Evolutionary conservation across 2,888 invertebrate genomes (phyloP).

Genomic region (Arenicola marina): DNA sequence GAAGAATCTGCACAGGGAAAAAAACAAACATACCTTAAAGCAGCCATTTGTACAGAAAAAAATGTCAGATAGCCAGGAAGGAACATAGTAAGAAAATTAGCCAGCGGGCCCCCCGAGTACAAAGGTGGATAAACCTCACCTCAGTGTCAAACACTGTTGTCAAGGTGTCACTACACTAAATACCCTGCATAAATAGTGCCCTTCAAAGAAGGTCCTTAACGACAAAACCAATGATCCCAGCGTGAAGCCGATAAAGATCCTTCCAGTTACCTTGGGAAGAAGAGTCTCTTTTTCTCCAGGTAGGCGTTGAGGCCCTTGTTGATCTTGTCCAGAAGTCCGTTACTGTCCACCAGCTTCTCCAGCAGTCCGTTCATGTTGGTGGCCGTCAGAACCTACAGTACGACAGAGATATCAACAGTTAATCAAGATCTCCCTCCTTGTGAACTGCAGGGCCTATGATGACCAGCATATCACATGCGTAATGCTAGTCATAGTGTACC

Average conservation of each 20-base stretch:
- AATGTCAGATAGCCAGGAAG: too few species aligned
- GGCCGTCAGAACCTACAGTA: conserved; percentile 57
- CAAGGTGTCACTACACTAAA: too few species aligned
- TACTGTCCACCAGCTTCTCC: conserved; percentile 58
- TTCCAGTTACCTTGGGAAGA: conserved; percentile 55
- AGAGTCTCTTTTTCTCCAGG: conserved; percentile 62
- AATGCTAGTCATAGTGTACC: too few species aligned
- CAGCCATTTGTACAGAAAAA: not conserved
- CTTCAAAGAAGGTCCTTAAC: too few species aligned
- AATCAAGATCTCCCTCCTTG: too few species aligned
- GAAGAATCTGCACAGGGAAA: conserved; percentile 55
- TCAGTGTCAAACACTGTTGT: too few species aligned
- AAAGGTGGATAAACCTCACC: too few species aligned
- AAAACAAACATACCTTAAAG: not conserved
- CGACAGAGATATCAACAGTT: not conserved
- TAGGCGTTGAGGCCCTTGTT: conserved; percentile 62
- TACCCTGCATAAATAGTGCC: too few species aligned
- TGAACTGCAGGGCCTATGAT: too few species aligned
- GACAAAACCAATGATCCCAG: not conserved
- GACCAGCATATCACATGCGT: too few species aligned
- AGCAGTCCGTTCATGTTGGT: conserved; percentile 54
- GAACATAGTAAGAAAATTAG: too few species aligned
- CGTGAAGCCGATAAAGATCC: not conserved
- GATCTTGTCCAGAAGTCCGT: conserved; percentile 59
- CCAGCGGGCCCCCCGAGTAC: too few species aligned